These are phyloP conservation scores for Peucedramus taeniatus DNA, from an alignment of 2,113 vertebrate genomes.

Conservation along the genomic window DNA sequence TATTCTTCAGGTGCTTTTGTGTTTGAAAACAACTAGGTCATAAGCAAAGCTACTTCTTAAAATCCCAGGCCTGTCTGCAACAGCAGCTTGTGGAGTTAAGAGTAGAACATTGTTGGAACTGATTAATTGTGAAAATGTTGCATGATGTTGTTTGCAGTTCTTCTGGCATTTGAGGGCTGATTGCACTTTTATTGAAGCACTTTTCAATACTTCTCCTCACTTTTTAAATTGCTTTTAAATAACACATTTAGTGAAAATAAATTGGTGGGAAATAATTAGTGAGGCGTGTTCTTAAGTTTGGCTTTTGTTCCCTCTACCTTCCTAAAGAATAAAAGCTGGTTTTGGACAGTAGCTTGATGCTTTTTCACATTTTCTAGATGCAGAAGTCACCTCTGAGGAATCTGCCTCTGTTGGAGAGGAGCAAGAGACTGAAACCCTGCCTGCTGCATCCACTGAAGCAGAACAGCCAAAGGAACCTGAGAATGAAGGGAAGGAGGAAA, in stretches of 20 bases:
- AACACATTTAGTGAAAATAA: background rate
- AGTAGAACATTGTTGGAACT: background rate
- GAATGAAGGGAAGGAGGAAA: constrained; percentile 71
- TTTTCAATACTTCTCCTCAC: background rate
- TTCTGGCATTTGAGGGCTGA: background rate
- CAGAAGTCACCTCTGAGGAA: constrained; percentile 84
- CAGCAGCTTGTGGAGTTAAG: background rate
- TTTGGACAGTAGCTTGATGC: background rate
- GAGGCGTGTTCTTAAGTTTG: background rate
- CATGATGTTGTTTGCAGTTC: background rate
- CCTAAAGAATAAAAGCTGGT: background rate
- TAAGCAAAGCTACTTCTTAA: background rate
- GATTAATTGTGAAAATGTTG: background rate
- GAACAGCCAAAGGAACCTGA: constrained; percentile 74
- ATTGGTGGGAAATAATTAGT: background rate
- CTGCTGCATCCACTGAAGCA: constrained; percentile 71
- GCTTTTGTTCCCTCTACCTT: background rate
- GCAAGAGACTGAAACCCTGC: constrained; percentile 74
- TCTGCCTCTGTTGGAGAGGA: constrained; percentile 84
- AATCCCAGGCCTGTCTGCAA: background rate
- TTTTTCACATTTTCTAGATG: constrained; percentile 62
- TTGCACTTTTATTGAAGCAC: background rate
- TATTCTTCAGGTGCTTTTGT: background rate
- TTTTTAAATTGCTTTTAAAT: background rate
- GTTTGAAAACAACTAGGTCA: background rate